Conservation (phyloP, 2,888 invertebrate species). For the Stegophylla sp. region DNA sequence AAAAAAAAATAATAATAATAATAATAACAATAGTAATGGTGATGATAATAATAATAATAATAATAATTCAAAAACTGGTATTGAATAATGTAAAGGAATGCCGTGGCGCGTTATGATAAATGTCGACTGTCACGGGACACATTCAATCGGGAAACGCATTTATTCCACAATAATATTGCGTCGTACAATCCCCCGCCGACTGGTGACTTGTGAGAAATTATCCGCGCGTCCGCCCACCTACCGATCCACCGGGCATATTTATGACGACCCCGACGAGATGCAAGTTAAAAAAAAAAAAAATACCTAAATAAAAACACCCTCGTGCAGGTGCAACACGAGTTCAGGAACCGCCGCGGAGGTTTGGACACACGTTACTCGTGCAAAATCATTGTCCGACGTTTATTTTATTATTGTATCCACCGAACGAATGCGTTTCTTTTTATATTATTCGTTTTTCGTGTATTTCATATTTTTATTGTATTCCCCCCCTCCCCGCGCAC, state of each 20-base stretch:
- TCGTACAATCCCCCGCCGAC: neutral
- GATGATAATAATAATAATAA: neutral
- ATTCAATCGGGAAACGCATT: constrained; percentile 29
- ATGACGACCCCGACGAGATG: neutral
- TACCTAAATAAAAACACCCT: neutral
- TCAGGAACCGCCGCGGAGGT: neutral
- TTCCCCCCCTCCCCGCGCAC: too few relatives aligned
- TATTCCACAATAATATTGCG: neutral
- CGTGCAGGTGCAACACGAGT: constrained; percentile 16
- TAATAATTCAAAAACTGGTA: constrained; percentile 26
- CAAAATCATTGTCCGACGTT: constrained; percentile 14
- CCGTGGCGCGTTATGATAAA: constrained; percentile 39
- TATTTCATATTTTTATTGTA: too few relatives aligned
- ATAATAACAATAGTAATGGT: neutral
- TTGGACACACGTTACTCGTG: neutral
- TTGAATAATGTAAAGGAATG: constrained; percentile 1
- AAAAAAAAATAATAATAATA: neutral
- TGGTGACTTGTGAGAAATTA: constrained; percentile 9
- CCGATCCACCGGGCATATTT: too few relatives aligned
- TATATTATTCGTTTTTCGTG: too few relatives aligned
- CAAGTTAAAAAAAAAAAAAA: neutral
- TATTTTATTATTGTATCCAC: too few relatives aligned
- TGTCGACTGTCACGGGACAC: constrained; percentile 29
- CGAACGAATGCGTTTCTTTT: neutral
- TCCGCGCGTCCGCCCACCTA: neutral